Base-by-base conservation (phyloP, 2,797 vertebrate genomes). In the Hyperoplus lanceolatus region DNA sequence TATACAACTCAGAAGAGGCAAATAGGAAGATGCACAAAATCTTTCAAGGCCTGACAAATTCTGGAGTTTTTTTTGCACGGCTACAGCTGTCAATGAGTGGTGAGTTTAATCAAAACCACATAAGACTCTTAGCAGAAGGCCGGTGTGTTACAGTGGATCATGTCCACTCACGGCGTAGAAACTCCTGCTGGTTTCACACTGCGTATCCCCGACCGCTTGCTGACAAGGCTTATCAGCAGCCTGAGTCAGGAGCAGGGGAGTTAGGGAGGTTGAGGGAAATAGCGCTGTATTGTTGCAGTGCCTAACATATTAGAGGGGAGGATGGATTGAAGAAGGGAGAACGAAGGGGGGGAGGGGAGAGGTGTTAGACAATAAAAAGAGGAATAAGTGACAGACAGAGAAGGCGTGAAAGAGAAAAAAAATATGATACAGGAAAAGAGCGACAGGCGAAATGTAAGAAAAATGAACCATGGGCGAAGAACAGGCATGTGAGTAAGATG, bases 201-300 rank as follows among this genome's bases (percentile, higher is more conserved):
- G 74, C 36, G 58, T 57, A 86, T 80, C 74, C 70, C 61, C 18
- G 3, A 60, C 54, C 0, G 12, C 64, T 77, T 41, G 81, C 89
- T 91, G 89, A 90, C 88, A 85, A 8, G 68, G 83, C 87, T 92
- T 87, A 90, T 89, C 82, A 58, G 79, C 0, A 66, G 81, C 73
- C 89, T 91, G 91, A 93, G 84, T 93, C 88, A 92, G 91, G 90
- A 88, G 82, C 69, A 1, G 43, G 74, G 83, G 89, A 89, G 91
- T 92, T 90, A 90, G 81, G 29, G 57, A 55, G 78, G 81, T 50
- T 51, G 69, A 79, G 77, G 74, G 63, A 83, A 82, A 87, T 73
- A 81, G 60, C 39, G 3, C 78, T 72, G 60, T 69, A 86, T 90
- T 88, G 81, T 88, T 79, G 72, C n/a, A 2, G 82, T 56, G 60